Percentiles rank a stretch among this genome's conserved stretches.
Evolutionary conservation across 2,797 vertebrate species (phyloP).

Genomic region (Oophaga sylvatica): DNA sequence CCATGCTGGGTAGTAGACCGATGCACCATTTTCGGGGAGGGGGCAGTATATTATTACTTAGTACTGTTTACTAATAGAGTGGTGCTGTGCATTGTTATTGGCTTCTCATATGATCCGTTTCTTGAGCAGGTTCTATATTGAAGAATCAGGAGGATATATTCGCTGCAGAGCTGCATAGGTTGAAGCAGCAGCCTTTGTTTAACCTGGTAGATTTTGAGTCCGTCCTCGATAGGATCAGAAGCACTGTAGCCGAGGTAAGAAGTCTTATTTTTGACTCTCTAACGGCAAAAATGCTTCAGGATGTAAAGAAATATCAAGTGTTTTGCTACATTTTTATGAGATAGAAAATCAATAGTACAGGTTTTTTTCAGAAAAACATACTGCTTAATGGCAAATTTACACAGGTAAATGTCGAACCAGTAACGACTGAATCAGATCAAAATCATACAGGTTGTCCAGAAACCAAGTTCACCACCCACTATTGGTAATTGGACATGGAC

Average conservation of each 20-base stretch:
- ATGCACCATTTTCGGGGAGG: background rate
- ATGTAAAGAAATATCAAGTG: background rate
- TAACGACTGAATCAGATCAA: too few species aligned
- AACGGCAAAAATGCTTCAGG: background rate
- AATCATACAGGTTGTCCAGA: too few species aligned
- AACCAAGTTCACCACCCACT: too few species aligned
- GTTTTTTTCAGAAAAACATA: background rate
- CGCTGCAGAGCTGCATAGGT: constrained; percentile 89
- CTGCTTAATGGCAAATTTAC: background rate
- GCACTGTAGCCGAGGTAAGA: constrained; percentile 92
- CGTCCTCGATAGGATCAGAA: constrained; percentile 90
- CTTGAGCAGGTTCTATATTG: constrained; percentile 87
- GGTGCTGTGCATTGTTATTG: background rate
- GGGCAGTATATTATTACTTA: background rate
- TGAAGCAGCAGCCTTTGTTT: constrained; percentile 93
- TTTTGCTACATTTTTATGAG: background rate
- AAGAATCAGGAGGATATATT: constrained; percentile 96
- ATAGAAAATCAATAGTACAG: background rate
- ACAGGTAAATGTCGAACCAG: too few species aligned
- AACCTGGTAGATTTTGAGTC: constrained; percentile 95
- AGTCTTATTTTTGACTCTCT: background rate
- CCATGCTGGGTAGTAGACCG: background rate
- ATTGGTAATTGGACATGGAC: too few species aligned
- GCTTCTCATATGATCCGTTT: background rate
- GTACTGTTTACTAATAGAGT: background rate